Conservation (phyloP, 2,797 vertebrate genomes). For the Bothrops alternatus region DNA sequence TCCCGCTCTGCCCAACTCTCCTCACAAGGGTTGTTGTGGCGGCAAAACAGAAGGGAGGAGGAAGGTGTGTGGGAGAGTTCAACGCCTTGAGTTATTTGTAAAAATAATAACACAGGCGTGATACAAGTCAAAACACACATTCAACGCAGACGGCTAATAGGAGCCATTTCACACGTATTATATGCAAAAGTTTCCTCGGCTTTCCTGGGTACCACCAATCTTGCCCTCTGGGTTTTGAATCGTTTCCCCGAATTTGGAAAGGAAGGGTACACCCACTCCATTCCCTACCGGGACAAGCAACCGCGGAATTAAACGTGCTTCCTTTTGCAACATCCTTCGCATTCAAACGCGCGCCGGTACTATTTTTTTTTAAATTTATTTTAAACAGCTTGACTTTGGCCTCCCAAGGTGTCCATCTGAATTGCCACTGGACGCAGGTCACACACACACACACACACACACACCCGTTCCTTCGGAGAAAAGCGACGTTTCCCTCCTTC, state of each 20-base stretch:
- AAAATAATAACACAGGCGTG: background rate
- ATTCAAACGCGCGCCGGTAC: background rate
- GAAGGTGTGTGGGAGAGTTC: background rate
- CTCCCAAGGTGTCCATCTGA: background rate
- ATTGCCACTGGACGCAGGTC: background rate
- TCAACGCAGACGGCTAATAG: slow-evolving; percentile 54
- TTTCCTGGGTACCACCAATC: background rate
- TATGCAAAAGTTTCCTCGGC: slow-evolving; percentile 7
- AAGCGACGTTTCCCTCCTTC: slow-evolving; percentile 6
- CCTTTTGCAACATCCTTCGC: background rate
- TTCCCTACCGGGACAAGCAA: background rate
- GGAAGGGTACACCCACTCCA: background rate
- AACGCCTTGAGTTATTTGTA: background rate
- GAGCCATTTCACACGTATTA: slow-evolving; percentile 46
- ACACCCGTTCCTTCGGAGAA: background rate
- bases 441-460: background rate
- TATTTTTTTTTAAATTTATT: too few species aligned
- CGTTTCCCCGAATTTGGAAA: background rate
- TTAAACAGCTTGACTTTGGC: background rate
- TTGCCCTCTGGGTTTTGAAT: background rate
- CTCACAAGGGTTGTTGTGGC: background rate
- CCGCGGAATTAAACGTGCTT: background rate
- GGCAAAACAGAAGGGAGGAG: background rate
- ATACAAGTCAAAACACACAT: slow-evolving; percentile 17
- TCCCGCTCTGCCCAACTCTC: background rate